Evolutionary conservation across 2,888 invertebrate species (phyloP).

Genomic region (Chrysodeixis includens): DNA sequence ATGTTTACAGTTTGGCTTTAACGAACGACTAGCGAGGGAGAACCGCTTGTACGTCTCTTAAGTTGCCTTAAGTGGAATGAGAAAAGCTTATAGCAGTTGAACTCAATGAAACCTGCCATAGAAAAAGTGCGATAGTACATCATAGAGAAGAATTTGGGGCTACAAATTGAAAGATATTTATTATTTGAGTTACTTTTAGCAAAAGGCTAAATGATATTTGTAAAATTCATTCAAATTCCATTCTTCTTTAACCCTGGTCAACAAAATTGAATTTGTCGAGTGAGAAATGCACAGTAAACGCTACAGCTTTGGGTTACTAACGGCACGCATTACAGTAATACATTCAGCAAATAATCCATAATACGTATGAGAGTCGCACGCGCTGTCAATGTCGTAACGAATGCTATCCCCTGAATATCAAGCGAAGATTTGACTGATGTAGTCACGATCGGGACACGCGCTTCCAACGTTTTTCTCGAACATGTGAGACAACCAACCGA

Average conservation of each 20-base stretch:
- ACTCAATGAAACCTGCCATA: no score
- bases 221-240: no score
- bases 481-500: constrained; percentile 66
- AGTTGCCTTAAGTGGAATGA: no score
- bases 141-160: no score
- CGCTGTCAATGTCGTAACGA: constrained; percentile 75
- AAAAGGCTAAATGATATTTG: no score
- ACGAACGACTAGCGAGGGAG: no score
- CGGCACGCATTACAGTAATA: constrained; percentile 64
- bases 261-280: constrained; percentile 9
- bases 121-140: no score
- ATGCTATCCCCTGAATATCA: constrained; percentile 80
- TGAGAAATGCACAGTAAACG: constrained; percentile 36
- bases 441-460: constrained; percentile 81
- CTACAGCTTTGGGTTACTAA: constrained; percentile 47
- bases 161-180: no score
- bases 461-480: constrained; percentile 78
- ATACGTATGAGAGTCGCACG: constrained; percentile 68
- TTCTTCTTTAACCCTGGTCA: no score
- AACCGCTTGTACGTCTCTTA: no score
- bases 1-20: neutral
- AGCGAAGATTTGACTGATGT: constrained; percentile 84
- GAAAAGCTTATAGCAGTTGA: no score
- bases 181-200: no score
- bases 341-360: constrained; percentile 70